Percentiles rank a stretch among this genome's conserved stretches.
These are phyloP conservation scores for Meandrina meandrites DNA, from an alignment of 92 coral and sea anemone genomes.

Conservation along the genomic window DNA sequence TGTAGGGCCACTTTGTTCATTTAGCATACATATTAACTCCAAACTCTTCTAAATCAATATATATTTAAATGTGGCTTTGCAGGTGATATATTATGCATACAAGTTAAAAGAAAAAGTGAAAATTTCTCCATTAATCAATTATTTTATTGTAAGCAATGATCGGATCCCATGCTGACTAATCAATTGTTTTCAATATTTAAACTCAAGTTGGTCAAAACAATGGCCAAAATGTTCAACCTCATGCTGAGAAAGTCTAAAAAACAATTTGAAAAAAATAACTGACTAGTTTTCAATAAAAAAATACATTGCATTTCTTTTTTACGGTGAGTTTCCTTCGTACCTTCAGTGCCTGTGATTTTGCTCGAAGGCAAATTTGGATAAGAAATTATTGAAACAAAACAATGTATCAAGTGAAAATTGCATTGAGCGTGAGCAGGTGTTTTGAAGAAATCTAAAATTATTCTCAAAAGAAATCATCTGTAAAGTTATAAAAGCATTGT, in stretches of 20 bases:
- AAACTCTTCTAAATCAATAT: background rate
- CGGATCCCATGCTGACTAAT: constrained; percentile 9
- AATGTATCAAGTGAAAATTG: constrained; percentile 5
- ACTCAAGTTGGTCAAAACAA: background rate
- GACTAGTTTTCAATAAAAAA: constrained; percentile 1
- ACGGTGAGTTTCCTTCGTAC: background rate
- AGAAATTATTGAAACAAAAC: background rate
- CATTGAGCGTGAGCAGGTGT: background rate
- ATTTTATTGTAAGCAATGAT: constrained; percentile 10
- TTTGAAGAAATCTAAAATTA: background rate
- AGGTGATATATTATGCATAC: background rate
- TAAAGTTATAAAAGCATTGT: background rate
- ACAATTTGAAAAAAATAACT: background rate
- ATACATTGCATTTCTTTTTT: background rate
- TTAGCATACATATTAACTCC: background rate
- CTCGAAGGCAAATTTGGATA: background rate
- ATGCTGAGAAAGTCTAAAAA: constrained; percentile 6
- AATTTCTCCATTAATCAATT: background rate
- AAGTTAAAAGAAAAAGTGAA: constrained; percentile 5
- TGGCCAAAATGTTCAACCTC: background rate
- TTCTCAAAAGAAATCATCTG: background rate
- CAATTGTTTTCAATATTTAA: constrained; percentile 23
- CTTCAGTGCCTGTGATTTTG: background rate
- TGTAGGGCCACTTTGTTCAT: background rate
- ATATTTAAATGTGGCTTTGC: background rate